Evolutionary conservation across 2,888 invertebrate species (phyloP), one percentile per base, ranked within the genome.

Genomic region (Leptopterna dolabrata): DNA sequence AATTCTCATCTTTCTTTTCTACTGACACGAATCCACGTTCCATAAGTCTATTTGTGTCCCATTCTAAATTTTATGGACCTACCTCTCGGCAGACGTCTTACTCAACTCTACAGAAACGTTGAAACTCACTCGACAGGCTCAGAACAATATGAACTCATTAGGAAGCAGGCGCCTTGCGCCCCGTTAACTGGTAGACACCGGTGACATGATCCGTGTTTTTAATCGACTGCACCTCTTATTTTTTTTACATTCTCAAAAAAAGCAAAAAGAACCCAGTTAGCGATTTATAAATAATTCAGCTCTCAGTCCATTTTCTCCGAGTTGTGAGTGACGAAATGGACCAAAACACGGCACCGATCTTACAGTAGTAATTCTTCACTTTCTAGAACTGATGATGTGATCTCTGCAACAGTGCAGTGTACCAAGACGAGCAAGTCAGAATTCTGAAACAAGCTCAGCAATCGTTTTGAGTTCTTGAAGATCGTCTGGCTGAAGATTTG

Each of bases 231-330:
- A 24, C 63, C 63, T 24, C 24, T 24, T 63, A 4, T 19, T 63
- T 63, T 63, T 55, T 63, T 63, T 24, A 9, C 9, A 19, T 24
- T 19, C 13, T 55, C 4, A 14, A n/a, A 14, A 63, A 63, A n/a
- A n/a, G n/a, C n/a, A n/a, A 63, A 24, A 63, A 63, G 63, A 63
- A 63, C 24, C 63, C 63, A 63, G 63, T 63, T 63, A 63, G 63
- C 24, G 63, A 63, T 63, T 63, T 63, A 63, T 63, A 63, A 63
- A 63, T 63, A 27, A 55, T 63, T 63, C 63, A 63, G 63, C 24
- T 63, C 24, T 63, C 24, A 63, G 24, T 2, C 24, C 24, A 63
- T 63, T 63, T 24, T 63, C 63, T 63, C 63, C 24, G 9, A 24
- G 11, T 63, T 27, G 63, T 63, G 63, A 63, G 24, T 63, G 63